phyloP scores from a whole-genome alignment of 2,113 vertebrate species.

The Chaetodon trifascialis region DNA sequence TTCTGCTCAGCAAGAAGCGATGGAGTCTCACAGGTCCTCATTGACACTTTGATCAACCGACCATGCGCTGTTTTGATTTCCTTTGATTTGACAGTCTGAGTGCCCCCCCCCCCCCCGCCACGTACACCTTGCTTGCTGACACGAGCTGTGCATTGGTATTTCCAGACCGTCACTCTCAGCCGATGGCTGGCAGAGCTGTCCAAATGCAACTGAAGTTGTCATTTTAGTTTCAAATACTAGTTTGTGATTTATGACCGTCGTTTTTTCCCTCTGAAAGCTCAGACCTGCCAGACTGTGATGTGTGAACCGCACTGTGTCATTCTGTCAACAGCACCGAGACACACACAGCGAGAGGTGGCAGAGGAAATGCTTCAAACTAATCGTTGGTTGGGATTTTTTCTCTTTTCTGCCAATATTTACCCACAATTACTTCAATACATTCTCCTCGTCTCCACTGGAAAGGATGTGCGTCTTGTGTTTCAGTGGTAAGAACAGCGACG shows the following conservation, averaged over 20 bases:
- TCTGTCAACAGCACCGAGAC: constrained; percentile 30
- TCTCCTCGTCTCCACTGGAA: not conserved
- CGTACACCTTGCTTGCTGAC: constrained; percentile 59
- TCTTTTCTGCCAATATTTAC: not conserved
- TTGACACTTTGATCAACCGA: constrained; percentile 66
- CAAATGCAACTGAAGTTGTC: constrained; percentile 55
- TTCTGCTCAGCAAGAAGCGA: constrained; percentile 40
- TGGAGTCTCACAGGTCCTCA: constrained; percentile 49
- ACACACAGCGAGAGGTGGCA: not conserved
- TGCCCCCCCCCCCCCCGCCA: not conserved
- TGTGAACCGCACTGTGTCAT: constrained; percentile 42
- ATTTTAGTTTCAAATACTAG: constrained; percentile 53
- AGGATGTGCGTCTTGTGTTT: not conserved
- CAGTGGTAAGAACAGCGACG: not conserved
- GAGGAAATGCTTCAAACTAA: constrained; percentile 6
- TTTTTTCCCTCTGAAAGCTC: constrained; percentile 40
- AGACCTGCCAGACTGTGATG: constrained; percentile 57
- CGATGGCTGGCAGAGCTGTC: constrained; percentile 30
- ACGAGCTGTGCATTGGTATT: constrained; percentile 49
- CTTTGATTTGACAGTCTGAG: constrained; percentile 70
- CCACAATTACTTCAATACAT: not conserved
- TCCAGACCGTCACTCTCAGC: constrained; percentile 48
- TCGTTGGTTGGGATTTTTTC: not conserved
- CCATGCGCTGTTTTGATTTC: constrained; percentile 68
- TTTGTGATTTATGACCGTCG: constrained; percentile 67